Conservation (phyloP, 2,888 invertebrate genomes). For the Pycnomerus fuliginosus region DNA sequence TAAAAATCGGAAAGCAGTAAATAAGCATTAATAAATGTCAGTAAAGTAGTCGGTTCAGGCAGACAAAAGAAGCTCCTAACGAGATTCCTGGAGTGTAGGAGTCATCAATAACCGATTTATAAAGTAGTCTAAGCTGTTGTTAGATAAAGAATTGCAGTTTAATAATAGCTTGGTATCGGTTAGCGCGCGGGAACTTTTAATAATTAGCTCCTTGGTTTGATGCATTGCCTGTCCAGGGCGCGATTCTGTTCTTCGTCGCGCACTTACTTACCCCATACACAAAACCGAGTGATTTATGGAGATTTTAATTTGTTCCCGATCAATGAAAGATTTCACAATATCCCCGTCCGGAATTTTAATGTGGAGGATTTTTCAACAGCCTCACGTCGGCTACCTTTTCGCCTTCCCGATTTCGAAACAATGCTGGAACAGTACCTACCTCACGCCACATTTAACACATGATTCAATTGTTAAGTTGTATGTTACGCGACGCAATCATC, state of each 20-base stretch:
- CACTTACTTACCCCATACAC: constrained; percentile 22
- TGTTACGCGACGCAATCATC: constrained; percentile 32
- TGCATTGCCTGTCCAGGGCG: constrained; percentile 26
- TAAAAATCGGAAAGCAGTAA: constrained; percentile 22
- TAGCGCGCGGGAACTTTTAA: constrained; percentile 24
- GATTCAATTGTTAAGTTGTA: constrained; percentile 32
- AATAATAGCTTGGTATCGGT: constrained; percentile 26
- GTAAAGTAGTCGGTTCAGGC: constrained; percentile 14
- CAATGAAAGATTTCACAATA: constrained; percentile 19
- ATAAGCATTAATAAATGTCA: constrained; percentile 26
- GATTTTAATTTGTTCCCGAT: constrained; percentile 32
- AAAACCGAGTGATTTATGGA: constrained; percentile 28
- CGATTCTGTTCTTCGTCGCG: constrained; percentile 19
- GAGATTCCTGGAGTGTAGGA: constrained; percentile 18
- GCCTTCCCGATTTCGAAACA: constrained; percentile 11
- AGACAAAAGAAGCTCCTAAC: constrained; percentile 20
- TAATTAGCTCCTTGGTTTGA: constrained; percentile 26
- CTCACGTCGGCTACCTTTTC: constrained; percentile 3
- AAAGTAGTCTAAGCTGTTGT: constrained; percentile 25
- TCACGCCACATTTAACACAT: constrained; percentile 29
- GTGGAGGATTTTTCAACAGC: constrained; percentile 4
- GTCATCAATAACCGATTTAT: constrained; percentile 31
- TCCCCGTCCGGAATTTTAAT: constrained; percentile 15
- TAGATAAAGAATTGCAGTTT: constrained; percentile 29
- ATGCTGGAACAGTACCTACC: constrained; percentile 4